Percentiles rank a stretch among this genome's conserved stretches.
Conservation (phyloP, 2,797 vertebrate species). For the Spinibarbus caldwelli region DNA sequence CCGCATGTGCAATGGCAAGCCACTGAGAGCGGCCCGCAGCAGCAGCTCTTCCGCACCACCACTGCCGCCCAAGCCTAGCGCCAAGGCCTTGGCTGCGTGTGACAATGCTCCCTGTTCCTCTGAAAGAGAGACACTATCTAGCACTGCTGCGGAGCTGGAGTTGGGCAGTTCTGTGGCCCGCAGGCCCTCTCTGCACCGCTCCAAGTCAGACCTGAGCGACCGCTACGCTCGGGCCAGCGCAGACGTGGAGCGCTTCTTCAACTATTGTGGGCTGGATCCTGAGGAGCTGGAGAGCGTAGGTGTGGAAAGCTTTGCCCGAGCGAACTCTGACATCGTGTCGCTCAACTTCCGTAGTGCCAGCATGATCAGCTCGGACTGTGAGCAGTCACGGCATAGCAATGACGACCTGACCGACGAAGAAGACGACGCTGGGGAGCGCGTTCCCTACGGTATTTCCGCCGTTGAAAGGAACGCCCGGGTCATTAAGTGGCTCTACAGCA, state of each 20-base stretch:
- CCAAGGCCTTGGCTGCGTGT: conserved; percentile 75
- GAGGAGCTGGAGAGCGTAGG: conserved; percentile 94
- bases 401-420: conserved; percentile 94
- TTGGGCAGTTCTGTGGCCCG: conserved; percentile 80
- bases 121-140: conserved; percentile 68
- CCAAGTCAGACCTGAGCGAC: conserved; percentile 97
- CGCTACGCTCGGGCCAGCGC: conserved; percentile 93
- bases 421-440: conserved; percentile 89
- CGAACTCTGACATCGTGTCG: conserved; percentile 96
- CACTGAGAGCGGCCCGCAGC: conserved; percentile 86
- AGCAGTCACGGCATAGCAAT: conserved; percentile 92
- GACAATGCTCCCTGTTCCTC: conserved; percentile 69
- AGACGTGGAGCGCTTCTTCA: conserved; percentile 97
- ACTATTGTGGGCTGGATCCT: conserved; percentile 97
- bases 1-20: conserved; percentile 85
- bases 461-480: conserved; percentile 97
- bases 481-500: conserved; percentile 99
- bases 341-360: conserved; percentile 97
- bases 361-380: conserved; percentile 98
- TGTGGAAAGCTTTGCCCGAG: conserved; percentile 92
- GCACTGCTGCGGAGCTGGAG: conserved; percentile 66
- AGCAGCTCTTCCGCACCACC: conserved; percentile 96
- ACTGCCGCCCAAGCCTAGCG: conserved; percentile 91
- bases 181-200: conserved; percentile 91
- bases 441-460: conserved; percentile 97